Conservation (phyloP, 2,888 invertebrate genomes). For the Agriopis marginaria region DNA sequence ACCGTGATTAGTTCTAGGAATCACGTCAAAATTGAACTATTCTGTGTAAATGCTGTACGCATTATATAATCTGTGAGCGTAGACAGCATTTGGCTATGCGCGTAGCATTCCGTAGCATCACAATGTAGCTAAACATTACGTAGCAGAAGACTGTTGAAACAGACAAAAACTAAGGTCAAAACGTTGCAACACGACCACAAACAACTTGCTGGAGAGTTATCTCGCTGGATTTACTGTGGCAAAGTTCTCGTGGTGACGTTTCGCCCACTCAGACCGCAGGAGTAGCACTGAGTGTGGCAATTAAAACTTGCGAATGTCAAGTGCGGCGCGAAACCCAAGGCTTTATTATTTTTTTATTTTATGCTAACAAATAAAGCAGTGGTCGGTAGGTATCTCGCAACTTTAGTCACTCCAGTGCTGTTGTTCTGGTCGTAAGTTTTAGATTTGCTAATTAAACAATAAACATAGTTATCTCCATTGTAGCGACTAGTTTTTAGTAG, state of each 20-base stretch:
- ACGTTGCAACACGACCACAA: conserved; percentile 35
- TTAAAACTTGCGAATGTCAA: conserved; percentile 86
- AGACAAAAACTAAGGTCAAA: conserved; percentile 35
- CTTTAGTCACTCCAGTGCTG: conserved; percentile 45
- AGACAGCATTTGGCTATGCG: neutral
- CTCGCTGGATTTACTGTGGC: conserved; percentile 55
- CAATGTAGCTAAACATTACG: conserved; percentile 8
- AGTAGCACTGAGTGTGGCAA: conserved; percentile 79
- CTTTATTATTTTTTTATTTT: conserved; percentile 76
- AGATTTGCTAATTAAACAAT: conserved; percentile 42
- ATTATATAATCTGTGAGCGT: neutral
- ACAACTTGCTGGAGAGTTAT: conserved; percentile 35
- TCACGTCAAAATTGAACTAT: neutral
- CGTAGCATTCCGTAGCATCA: conserved; percentile 11
- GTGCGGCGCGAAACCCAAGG: conserved; percentile 64
- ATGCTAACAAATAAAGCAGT: conserved; percentile 62
- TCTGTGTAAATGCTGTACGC: neutral
- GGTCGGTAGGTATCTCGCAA: conserved; percentile 49
- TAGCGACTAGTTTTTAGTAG: conserved; percentile 3
- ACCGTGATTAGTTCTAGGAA: neutral
- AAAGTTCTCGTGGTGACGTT: conserved; percentile 63
- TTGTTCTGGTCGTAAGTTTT: conserved; percentile 35
- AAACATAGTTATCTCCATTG: conserved; percentile 31
- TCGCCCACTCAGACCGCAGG: conserved; percentile 73
- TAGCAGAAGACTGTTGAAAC: conserved; percentile 15